Percentiles rank a stretch among this genome's conserved stretches.
These are phyloP conservation scores for Schizaphis graminum DNA, from an alignment of 2,888 invertebrate genomes.

Conservation along the genomic window DNA sequence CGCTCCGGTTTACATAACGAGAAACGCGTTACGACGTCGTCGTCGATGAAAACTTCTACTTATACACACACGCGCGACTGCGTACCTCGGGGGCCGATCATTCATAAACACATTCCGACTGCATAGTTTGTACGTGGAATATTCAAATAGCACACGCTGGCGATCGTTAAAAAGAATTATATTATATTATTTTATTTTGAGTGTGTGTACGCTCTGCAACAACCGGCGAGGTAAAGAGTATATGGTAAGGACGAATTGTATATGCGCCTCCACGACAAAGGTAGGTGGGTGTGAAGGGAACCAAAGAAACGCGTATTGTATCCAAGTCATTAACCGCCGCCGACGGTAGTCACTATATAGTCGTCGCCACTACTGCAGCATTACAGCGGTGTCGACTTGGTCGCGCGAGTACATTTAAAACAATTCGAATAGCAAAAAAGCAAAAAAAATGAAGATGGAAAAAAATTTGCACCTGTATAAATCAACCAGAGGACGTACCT, in stretches of 20 bases:
- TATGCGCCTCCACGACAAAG: neutral
- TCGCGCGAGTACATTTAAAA: neutral
- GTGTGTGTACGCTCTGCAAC: neutral
- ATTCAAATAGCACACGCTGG: conserved; percentile 39
- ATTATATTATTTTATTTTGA: neutral
- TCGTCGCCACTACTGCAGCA: neutral
- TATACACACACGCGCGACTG: neutral
- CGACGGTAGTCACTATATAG: neutral
- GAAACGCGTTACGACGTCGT: conserved; percentile 24
- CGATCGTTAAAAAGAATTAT: conserved; percentile 45
- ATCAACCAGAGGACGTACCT: neutral
- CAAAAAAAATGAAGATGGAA: neutral
- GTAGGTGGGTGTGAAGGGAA: neutral
- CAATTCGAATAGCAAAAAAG: neutral
- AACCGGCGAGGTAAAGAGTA: neutral
- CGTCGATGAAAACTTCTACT: conserved; percentile 28
- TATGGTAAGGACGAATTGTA: neutral
- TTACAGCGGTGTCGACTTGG: neutral
- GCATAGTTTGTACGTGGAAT: conserved; percentile 39
- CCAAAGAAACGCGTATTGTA: conserved; percentile 40
- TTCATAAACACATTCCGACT: conserved; percentile 60
- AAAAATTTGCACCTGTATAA: conserved; percentile 26
- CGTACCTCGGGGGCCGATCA: conserved; percentile 35
- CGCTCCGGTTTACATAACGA: conserved; percentile 50
- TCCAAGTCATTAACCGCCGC: conserved; percentile 29